Evolutionary conservation across 2,113 vertebrate genomes (phyloP).

Genomic region (Hippocampus guttulatus): DNA sequence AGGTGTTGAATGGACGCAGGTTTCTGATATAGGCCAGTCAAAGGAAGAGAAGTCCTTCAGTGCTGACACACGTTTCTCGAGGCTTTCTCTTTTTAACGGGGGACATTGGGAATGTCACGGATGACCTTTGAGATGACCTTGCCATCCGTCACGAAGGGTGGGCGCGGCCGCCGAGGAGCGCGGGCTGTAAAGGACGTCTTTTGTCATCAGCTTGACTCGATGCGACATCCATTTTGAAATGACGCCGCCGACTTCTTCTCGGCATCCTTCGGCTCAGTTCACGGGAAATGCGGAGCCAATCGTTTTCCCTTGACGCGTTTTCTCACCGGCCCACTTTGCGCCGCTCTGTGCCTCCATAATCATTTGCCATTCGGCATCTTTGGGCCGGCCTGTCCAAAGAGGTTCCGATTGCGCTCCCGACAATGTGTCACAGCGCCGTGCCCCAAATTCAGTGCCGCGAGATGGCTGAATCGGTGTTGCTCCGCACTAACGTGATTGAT

Average conservation of each 20-base stretch:
- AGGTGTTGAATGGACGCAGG: conserved; percentile 3
- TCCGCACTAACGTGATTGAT: conserved; percentile 69
- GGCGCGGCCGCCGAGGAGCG: conserved; percentile 24
- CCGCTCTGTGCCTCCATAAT: conserved; percentile 20
- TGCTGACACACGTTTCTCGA: conserved; percentile 55
- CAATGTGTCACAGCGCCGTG: conserved; percentile 52
- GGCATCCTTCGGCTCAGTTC: background rate
- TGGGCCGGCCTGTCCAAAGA: conserved; percentile 49
- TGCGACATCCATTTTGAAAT: conserved; percentile 7
- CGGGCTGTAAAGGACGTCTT: conserved; percentile 21
- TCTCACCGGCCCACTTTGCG: conserved; percentile 32
- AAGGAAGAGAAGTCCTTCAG: conserved; percentile 27
- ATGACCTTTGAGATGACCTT: conserved; percentile 54
- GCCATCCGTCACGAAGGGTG: conserved; percentile 59
- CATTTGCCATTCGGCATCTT: conserved; percentile 41
- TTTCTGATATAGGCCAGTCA: conserved; percentile 37
- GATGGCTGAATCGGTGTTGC: conserved; percentile 46
- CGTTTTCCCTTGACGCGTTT: background rate
- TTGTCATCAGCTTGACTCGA: conserved; percentile 7
- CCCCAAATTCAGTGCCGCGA: conserved; percentile 33
- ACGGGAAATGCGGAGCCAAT: conserved; percentile 1
- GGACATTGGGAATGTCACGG: conserved; percentile 55
- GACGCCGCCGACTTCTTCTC: conserved; percentile 1
- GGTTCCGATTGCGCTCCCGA: conserved; percentile 61
- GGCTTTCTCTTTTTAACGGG: conserved; percentile 39